Percentiles rank a stretch among this genome's conserved stretches.
Evolutionary conservation across 2,888 invertebrate species (phyloP).

Genomic region (Cremastinae sp.): DNA sequence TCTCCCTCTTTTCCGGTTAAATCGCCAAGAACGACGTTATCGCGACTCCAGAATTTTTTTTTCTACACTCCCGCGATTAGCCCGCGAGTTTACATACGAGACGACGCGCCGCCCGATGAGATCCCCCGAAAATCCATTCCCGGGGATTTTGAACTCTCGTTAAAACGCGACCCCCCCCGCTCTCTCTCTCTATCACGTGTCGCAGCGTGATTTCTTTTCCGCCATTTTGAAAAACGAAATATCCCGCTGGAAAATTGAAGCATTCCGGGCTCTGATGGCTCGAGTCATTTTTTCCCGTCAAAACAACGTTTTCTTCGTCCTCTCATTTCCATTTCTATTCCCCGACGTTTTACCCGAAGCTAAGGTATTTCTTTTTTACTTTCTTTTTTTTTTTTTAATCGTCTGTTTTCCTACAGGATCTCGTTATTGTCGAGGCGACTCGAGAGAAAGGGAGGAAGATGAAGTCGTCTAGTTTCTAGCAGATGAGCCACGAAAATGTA

Average conservation of each 20-base stretch:
- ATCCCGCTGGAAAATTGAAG: neutral
- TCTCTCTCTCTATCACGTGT: neutral
- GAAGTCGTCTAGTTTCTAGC: constrained; percentile 9
- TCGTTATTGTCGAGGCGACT: constrained; percentile 13
- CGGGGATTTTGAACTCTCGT: constrained; percentile 40
- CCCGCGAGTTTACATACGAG: too few relatives aligned
- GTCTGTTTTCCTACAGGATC: neutral
- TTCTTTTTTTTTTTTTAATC: constrained; percentile 1
- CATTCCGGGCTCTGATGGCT: too few relatives aligned
- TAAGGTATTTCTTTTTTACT: constrained; percentile 2
- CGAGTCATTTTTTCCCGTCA: constrained; percentile 20
- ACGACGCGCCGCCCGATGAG: neutral
- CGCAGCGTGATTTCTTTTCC: neutral
- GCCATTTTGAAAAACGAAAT: constrained; percentile 26
- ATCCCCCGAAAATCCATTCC: constrained; percentile 14
- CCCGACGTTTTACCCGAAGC: too few relatives aligned
- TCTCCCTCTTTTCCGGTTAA: too few relatives aligned
- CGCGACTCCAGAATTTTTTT: too few relatives aligned
- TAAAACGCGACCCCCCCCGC: constrained; percentile 16
- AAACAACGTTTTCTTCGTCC: constrained; percentile 1
- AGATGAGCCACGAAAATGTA: constrained; percentile 48
- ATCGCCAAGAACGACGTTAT: too few relatives aligned
- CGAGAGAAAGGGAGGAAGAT: constrained; percentile 2
- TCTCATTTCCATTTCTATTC: neutral
- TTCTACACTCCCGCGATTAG: too few relatives aligned